These are phyloP conservation scores for Carassius gibelio DNA, from an alignment of 2,113 vertebrate species.

Conservation along the genomic window DNA sequence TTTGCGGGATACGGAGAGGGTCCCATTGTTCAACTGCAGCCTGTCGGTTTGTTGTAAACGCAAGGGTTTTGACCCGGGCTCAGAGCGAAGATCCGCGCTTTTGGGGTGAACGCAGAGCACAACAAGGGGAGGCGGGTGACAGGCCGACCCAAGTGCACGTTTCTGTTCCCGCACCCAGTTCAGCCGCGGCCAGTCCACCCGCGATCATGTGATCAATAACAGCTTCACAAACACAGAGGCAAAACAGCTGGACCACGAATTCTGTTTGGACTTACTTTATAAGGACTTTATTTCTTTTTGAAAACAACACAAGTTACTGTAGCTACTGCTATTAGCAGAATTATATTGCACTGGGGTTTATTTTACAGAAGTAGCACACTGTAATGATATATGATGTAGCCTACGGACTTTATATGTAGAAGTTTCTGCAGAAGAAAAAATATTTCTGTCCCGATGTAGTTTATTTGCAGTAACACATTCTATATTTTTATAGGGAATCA, in stretches of 20 bases:
- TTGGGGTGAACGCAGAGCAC: slow-evolving; percentile 2
- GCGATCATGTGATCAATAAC: slow-evolving; percentile 41
- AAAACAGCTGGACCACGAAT: not conserved
- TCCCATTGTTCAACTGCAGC: slow-evolving; percentile 61
- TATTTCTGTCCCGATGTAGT: not conserved
- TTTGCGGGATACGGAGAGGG: slow-evolving; percentile 60
- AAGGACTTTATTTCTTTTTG: not conserved
- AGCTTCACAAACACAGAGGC: not conserved
- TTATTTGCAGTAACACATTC: not conserved
- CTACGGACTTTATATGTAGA: not conserved
- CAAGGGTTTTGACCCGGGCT: not conserved
- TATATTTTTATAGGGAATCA: not conserved
- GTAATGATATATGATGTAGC: not conserved
- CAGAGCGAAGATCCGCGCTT: not conserved
- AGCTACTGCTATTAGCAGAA: not conserved
- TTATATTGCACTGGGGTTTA: not conserved
- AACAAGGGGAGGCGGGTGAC: slow-evolving; percentile 31
- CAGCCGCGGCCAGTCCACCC: slow-evolving; percentile 17
- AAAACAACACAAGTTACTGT: not conserved
- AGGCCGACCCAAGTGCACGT: slow-evolving; percentile 26
- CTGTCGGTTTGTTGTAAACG: not conserved
- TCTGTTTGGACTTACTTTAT: not conserved
- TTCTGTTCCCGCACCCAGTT: slow-evolving; percentile 40
- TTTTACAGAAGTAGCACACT: not conserved
- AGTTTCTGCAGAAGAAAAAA: too few relatives aligned